These are phyloP conservation scores for Bufo bufo DNA, from an alignment of 2,113 vertebrate species.

Conservation along the genomic window DNA sequence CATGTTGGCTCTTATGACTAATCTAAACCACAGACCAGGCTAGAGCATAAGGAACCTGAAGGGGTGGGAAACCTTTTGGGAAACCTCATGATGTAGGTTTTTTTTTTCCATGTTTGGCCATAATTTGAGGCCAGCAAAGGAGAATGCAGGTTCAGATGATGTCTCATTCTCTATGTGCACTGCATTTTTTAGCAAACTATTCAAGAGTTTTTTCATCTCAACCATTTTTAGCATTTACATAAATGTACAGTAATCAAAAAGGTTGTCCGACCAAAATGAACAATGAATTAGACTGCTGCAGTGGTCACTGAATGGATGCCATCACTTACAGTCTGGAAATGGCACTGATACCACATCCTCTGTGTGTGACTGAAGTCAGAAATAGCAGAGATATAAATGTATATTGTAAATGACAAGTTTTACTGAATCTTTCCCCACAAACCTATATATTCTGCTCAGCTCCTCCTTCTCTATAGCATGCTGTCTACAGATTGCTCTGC, in stretches of 20 bases:
- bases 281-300: too few relatives aligned
- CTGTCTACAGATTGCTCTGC: too few relatives aligned
- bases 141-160: neutral
- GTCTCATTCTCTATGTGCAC: neutral
- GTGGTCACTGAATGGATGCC: too few relatives aligned
- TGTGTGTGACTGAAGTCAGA: too few relatives aligned
- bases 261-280: too few relatives aligned
- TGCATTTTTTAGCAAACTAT: neutral
- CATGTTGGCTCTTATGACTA: neutral
- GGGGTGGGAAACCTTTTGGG: neutral
- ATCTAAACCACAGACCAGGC: neutral
- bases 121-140: neutral
- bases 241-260: neutral
- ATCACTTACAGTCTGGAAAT: too few relatives aligned
- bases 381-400: too few relatives aligned
- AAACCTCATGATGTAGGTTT: neutral
- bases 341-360: too few relatives aligned
- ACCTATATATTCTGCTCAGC: too few relatives aligned
- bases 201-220: neutral
- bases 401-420: too few relatives aligned
- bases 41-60: neutral
- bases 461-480: too few relatives aligned
- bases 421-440: too few relatives aligned
- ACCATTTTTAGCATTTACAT: neutral
- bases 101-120: neutral